phyloP scores from a whole-genome alignment of 1,140 invertebrate species.

The Drosophila varians region DNA sequence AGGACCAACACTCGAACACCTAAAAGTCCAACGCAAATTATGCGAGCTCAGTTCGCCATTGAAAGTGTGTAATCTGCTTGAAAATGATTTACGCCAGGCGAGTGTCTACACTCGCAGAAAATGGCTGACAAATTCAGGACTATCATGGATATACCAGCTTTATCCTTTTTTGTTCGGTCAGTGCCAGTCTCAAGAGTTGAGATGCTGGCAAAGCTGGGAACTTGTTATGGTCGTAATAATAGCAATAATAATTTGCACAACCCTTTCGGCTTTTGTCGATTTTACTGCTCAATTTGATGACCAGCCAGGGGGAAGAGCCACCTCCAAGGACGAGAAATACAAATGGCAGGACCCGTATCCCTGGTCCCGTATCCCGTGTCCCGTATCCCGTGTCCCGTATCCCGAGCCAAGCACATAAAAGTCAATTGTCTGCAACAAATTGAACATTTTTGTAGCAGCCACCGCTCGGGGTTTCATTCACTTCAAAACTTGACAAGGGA shows the following conservation, averaged over 20 bases:
- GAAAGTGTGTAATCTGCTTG: conserved; percentile 41
- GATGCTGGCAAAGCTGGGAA: no score
- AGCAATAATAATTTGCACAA: conserved; percentile 77
- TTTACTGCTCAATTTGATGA: conserved; percentile 73
- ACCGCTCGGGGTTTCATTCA: conserved; percentile 24
- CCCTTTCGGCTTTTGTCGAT: conserved; percentile 65
- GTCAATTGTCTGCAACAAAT: conserved; percentile 68
- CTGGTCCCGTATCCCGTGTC: background rate
- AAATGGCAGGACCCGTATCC: background rate
- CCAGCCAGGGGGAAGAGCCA: conserved; percentile 22
- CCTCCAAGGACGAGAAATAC: background rate
- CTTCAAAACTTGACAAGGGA: background rate
- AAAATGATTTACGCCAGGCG: conserved; percentile 56
- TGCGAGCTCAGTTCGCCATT: conserved; percentile 14
- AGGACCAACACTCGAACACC: conserved; percentile 28
- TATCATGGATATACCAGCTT: background rate
- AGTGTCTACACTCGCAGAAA: conserved; percentile 5
- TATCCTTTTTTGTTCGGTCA: background rate
- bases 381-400: no score
- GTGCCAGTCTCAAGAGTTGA: no score
- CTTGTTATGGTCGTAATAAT: conserved; percentile 72
- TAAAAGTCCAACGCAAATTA: conserved; percentile 52
- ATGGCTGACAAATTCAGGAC: background rate
- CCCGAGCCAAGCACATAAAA: conserved; percentile 43
- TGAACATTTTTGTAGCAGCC: conserved; percentile 54